These are phyloP conservation scores for Ferrisia virgata DNA, from an alignment of 2,888 invertebrate species.

Conservation along the genomic window DNA sequence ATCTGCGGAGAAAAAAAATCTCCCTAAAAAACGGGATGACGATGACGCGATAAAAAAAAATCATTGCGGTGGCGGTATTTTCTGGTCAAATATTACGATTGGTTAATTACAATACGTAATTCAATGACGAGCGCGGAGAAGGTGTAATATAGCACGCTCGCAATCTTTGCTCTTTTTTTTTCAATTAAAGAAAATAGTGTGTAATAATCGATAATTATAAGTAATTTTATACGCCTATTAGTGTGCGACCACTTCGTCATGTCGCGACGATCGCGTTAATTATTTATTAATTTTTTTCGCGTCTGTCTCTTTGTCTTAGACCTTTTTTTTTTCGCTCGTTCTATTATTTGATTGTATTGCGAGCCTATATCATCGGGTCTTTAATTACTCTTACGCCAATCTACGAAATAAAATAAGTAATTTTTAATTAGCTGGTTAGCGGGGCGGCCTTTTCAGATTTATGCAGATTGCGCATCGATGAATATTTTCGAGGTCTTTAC, in stretches of 20 bases:
- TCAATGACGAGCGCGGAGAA: background rate
- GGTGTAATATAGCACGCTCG: background rate
- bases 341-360: too few species aligned
- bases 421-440: background rate
- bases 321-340: background rate
- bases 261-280: background rate
- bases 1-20: background rate
- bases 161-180: background rate
- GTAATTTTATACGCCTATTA: background rate
- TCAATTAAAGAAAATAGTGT: background rate
- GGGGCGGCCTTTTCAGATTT: background rate
- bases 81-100: background rate
- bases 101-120: background rate
- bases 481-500: background rate
- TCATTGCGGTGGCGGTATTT: background rate
- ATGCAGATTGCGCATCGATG: background rate
- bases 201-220: conserved; percentile 13
- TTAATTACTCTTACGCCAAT: too few species aligned
- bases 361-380: too few species aligned
- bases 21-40: too few species aligned
- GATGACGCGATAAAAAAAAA: background rate
- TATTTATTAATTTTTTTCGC: background rate
- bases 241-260: background rate
- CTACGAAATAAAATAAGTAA: background rate
- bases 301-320: background rate